phyloP scores from a whole-genome alignment of 2,888 invertebrate genomes.

The Anagyrus pseudococci region DNA sequence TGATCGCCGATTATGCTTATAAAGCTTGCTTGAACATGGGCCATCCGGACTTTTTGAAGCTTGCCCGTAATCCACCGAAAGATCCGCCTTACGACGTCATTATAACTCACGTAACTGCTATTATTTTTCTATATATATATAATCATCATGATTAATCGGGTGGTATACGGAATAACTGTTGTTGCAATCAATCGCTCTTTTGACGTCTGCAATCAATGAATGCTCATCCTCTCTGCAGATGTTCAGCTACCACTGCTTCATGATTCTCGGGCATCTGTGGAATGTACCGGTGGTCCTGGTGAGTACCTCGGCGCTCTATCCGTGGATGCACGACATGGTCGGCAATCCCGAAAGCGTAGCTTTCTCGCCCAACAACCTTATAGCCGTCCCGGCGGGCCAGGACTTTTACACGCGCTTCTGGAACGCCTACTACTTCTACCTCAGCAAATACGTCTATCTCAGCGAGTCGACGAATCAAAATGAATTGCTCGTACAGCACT shows the following conservation, averaged over 20 bases:
- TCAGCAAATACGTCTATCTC: constrained; percentile 41
- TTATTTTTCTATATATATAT: constrained; percentile 1
- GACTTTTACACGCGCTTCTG: constrained; percentile 42
- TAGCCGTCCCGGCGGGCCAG: constrained; percentile 40
- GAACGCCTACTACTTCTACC: constrained; percentile 42
- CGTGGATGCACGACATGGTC: constrained; percentile 44
- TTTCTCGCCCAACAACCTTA: constrained; percentile 40
- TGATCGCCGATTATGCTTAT: constrained; percentile 20
- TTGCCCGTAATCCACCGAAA: constrained; percentile 47
- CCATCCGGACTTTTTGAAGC: constrained; percentile 41
- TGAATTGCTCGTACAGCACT: constrained; percentile 42
- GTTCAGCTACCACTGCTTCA: constrained; percentile 5
- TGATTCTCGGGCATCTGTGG: constrained; percentile 43
- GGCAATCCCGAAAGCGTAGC: constrained; percentile 45
- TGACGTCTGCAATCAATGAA: background rate
- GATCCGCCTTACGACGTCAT: constrained; percentile 51
- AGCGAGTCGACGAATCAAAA: constrained; percentile 44
- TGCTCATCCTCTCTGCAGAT: background rate
- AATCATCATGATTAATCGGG: no score
- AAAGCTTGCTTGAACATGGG: constrained; percentile 42
- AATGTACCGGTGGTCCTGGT: constrained; percentile 44
- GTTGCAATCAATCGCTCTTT: background rate
- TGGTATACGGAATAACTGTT: background rate
- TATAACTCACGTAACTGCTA: constrained; percentile 45
- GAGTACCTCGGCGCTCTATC: constrained; percentile 41